A percentile compares a stretch with the other conserved stretches of the same genome.
Evolutionary conservation across 2,888 invertebrate species (phyloP).

Genomic region (Pherbina coryleti): DNA sequence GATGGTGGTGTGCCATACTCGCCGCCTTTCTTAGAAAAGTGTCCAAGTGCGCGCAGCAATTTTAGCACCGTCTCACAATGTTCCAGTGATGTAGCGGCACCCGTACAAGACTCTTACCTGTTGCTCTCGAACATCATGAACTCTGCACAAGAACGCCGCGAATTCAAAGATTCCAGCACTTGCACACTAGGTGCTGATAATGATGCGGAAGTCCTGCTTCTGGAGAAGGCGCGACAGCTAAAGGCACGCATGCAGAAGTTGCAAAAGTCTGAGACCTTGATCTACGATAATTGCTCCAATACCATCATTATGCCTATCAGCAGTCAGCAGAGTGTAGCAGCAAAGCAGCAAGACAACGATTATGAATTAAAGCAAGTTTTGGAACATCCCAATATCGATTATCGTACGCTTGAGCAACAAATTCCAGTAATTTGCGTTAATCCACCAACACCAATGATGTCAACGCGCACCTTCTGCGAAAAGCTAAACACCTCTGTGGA

Average conservation of each 20-base stretch:
- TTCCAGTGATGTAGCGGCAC: conserved; percentile 15
- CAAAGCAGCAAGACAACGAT: conserved; percentile 28
- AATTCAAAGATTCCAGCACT: conserved; percentile 9
- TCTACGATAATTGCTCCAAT: conserved; percentile 61
- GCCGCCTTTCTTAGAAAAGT: neutral
- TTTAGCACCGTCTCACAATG: conserved; percentile 28
- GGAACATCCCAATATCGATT: conserved; percentile 16
- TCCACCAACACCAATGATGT: conserved; percentile 59
- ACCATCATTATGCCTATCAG: conserved; percentile 51
- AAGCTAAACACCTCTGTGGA: conserved; percentile 4
- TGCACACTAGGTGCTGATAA: neutral
- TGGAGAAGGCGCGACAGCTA: conserved; percentile 3
- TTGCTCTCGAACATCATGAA: conserved; percentile 45
- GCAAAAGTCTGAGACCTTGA: conserved; percentile 61
- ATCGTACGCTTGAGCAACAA: neutral
- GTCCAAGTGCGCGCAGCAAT: conserved; percentile 15
- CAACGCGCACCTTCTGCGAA: conserved; percentile 41
- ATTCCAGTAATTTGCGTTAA: conserved; percentile 63
- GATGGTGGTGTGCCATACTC: conserved; percentile 15
- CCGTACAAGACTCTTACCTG: conserved; percentile 42
- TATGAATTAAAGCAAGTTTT: conserved; percentile 13
- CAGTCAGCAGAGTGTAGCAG: conserved; percentile 39
- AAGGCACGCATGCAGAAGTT: conserved; percentile 52
- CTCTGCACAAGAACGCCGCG: neutral
- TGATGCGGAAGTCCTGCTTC: conserved; percentile 10